A percentile compares a stretch with the other conserved stretches of the same genome.
phyloP scores from a whole-genome alignment of 2,888 invertebrate genomes.

The Drosophila putrida region DNA sequence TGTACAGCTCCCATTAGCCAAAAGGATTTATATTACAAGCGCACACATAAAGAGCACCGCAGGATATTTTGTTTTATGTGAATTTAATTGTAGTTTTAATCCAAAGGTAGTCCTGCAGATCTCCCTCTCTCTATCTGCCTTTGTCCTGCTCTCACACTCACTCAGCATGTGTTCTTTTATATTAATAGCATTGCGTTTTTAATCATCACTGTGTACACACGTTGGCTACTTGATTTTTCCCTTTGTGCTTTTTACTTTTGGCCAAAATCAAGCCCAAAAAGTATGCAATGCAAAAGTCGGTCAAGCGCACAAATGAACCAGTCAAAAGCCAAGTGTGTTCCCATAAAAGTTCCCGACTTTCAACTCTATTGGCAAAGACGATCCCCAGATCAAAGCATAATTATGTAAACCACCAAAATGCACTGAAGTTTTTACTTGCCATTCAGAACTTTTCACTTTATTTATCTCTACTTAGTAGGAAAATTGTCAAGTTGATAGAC shows the following conservation, averaged over 20 bases:
- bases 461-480: background rate
- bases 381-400: constrained; percentile 37
- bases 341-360: background rate
- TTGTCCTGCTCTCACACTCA: background rate
- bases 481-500: background rate
- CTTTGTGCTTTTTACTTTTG: constrained; percentile 27
- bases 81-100: constrained; percentile 82
- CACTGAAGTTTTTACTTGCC: background rate
- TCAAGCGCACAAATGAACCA: constrained; percentile 30
- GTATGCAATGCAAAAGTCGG: constrained; percentile 44
- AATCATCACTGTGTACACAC: constrained; percentile 42
- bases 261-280: constrained; percentile 21
- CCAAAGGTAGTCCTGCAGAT: constrained; percentile 46
- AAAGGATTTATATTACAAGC: constrained; percentile 78
- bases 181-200: constrained; percentile 59
- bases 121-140: background rate
- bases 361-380: background rate
- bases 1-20: constrained; percentile 69
- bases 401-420: constrained; percentile 13
- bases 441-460: background rate
- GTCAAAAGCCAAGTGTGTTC: constrained; percentile 1
- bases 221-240: constrained; percentile 49
- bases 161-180: constrained; percentile 43
- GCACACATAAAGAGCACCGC: constrained; percentile 72
- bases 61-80: constrained; percentile 82